Evolutionary conservation across 2,888 invertebrate genomes (phyloP).

Genomic region (Julus scandinavius): DNA sequence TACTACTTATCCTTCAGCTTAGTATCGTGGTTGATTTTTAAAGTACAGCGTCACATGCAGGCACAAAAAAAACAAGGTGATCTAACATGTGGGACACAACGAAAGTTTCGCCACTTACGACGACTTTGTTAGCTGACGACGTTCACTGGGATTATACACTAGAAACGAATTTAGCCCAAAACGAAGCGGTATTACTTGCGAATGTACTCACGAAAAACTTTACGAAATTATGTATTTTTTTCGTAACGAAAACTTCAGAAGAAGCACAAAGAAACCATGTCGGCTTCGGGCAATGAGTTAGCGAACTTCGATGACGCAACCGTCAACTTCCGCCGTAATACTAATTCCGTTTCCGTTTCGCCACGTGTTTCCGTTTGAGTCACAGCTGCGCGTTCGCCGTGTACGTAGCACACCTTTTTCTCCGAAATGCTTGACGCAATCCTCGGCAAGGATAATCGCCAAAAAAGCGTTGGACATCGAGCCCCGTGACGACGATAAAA

Average conservation of each 20-base stretch:
- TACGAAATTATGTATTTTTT: background rate
- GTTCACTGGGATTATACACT: background rate
- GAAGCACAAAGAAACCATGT: conserved; percentile 41
- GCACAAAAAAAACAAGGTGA: background rate
- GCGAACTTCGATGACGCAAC: conserved; percentile 48
- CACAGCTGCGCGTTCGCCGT: background rate
- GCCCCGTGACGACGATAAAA: background rate
- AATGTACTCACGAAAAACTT: conserved; percentile 34
- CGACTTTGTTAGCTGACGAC: background rate
- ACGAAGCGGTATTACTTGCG: background rate
- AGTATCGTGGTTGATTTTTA: background rate
- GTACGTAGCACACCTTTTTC: background rate
- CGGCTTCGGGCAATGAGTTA: conserved; percentile 50
- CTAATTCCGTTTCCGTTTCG: background rate
- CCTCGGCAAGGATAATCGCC: conserved; percentile 33
- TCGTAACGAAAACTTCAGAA: background rate
- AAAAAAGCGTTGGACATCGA: background rate
- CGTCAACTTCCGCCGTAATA: background rate
- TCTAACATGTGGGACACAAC: background rate
- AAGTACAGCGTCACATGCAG: background rate
- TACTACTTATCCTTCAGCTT: background rate
- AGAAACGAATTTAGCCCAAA: background rate
- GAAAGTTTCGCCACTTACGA: background rate
- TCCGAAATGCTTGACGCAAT: conserved; percentile 11
- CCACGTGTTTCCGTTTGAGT: conserved; percentile 5